Base-by-base conservation (phyloP, 2,113 vertebrate genomes). In the Indicator maculatus region DNA sequence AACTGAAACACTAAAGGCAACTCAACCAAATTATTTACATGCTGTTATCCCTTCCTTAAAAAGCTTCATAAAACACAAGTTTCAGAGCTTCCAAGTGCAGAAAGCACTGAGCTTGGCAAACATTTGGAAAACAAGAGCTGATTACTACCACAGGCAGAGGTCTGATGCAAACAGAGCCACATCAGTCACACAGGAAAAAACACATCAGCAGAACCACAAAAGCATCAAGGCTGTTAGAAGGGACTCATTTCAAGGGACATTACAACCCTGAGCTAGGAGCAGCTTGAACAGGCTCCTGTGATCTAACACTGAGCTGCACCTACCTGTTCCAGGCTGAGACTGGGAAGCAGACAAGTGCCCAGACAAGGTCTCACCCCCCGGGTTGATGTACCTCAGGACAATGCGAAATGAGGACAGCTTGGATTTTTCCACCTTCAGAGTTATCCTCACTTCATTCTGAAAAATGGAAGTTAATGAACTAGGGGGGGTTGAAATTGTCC, bases 391-490 rank as follows among this genome's bases (percentile, higher is more conserved):
- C 94, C 98, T 98, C 98, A 99, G 98, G 96, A 99, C 90, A 97
- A 99, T 84, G 52, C 69, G 98, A 98, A 98, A 99, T 86, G 97
- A 97, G 85, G 97, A 97, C 76, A 92, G 96, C 71, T 93, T 97
- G 83, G 98, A 97, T 60, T 98, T 98, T 92, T 97, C 98, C 93
- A 98, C 98, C 95, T 98, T 98, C 98, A 99, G 96, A 95, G 94
- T 97, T 96, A 99, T 96, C 97, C 96, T 99, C 91, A 99, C 98
- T 98, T 99, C 98, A 94, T 97, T 98, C 99, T 99, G 98, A 95
- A 98, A 98, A 97, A 98, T 53, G 77, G 93, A 96, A 96, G 90
- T 97, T 97, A 96, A 97, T 96, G 94, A 93, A 97, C 41, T 41
- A 14, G 12, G 41, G 12, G 12, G 41, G 41, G 12, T 41, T 41